These are phyloP conservation scores for Oxytorus armatus DNA, from an alignment of 2,888 invertebrate genomes.

Conservation along the genomic window DNA sequence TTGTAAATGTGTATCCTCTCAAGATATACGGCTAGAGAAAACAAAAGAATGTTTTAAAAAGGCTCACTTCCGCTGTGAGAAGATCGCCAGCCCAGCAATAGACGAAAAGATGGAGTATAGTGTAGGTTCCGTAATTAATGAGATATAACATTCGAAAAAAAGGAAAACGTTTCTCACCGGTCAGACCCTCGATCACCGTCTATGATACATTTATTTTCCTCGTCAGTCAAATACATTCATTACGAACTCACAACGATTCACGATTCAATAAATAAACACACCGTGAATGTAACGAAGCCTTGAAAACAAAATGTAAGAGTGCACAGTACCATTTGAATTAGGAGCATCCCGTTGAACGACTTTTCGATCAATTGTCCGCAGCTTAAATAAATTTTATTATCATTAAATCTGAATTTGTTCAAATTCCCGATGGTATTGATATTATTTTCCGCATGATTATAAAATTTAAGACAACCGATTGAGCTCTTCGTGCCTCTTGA, in stretches of 20 bases:
- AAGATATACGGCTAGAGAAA: too few species aligned
- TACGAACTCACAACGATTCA: not conserved
- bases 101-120: constrained; percentile 70
- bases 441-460: not conserved
- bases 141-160: constrained; percentile 65
- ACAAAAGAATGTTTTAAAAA: not conserved
- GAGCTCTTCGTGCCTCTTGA: constrained; percentile 65
- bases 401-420: not conserved
- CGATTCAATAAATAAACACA: constrained; percentile 37
- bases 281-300: constrained; percentile 69
- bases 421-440: not conserved
- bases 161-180: constrained; percentile 15
- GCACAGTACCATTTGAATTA: constrained; percentile 70
- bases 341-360: constrained; percentile 68
- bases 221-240: not conserved
- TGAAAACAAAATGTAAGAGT: constrained; percentile 70
- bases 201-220: not conserved
- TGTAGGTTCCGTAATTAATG: constrained; percentile 32
- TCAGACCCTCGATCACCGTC: constrained; percentile 1
- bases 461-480: constrained; percentile 54
- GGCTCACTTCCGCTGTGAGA: constrained; percentile 63
- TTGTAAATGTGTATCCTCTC: too few species aligned
- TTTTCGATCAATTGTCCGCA: constrained; percentile 59
- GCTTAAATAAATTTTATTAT: constrained; percentile 16
- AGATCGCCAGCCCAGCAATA: constrained; percentile 75